These are phyloP conservation scores for Butorides virescens DNA, from an alignment of 2,113 vertebrate species.

Conservation along the genomic window DNA sequence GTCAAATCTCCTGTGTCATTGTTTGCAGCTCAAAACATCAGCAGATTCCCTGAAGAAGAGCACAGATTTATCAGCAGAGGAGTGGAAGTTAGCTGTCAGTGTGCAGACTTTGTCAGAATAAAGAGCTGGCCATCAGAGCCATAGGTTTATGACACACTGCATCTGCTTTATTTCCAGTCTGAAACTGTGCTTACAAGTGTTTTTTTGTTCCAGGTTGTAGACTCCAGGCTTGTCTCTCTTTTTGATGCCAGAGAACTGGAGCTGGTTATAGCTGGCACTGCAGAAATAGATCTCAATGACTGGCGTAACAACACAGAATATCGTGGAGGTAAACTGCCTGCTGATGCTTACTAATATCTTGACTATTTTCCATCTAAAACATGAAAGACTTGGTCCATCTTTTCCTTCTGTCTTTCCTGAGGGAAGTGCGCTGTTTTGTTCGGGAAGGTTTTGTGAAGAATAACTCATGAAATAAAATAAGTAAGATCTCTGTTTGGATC, in stretches of 20 bases:
- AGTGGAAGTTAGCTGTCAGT: background rate
- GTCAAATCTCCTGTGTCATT: background rate
- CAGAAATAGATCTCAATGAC: constrained; percentile 94
- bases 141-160: background rate
- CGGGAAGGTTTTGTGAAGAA: background rate
- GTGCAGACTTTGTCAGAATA: background rate
- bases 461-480: background rate
- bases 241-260: constrained; percentile 97
- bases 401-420: background rate
- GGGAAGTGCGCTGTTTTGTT: background rate
- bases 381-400: background rate
- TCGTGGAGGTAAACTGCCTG: constrained; percentile 85
- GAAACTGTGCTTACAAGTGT: background rate
- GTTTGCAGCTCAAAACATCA: background rate
- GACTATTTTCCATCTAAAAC: background rate
- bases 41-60: background rate
- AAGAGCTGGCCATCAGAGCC: background rate
- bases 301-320: constrained; percentile 97
- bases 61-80: background rate
- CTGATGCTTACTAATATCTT: background rate
- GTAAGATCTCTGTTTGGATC: background rate
- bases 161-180: background rate
- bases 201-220: constrained; percentile 86
- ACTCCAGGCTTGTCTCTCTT: constrained; percentile 95
- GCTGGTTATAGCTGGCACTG: constrained; percentile 96